Conservation (phyloP, 2,888 invertebrate species). For the Melitaea athalia region DNA sequence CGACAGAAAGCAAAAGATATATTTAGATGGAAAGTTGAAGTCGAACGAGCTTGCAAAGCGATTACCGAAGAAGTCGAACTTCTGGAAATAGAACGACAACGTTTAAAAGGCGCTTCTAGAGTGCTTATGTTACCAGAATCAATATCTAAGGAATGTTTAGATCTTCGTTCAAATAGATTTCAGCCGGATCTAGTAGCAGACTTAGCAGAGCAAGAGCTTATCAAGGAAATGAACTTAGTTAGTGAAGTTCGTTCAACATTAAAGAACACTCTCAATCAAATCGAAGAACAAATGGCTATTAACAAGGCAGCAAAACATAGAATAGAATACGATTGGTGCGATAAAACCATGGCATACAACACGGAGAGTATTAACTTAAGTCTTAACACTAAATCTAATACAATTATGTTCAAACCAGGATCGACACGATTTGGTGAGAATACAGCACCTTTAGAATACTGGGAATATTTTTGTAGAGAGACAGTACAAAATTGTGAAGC, state of each 20-base stretch:
- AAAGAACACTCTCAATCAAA: slow-evolving; percentile 83
- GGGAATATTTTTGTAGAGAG: slow-evolving; percentile 92
- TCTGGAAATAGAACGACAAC: slow-evolving; percentile 85
- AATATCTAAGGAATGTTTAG: slow-evolving; percentile 89
- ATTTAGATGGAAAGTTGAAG: slow-evolving; percentile 88
- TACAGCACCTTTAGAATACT: slow-evolving; percentile 86
- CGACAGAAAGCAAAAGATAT: slow-evolving; percentile 86
- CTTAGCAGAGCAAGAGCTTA: slow-evolving; percentile 88
- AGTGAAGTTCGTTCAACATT: slow-evolving; percentile 85
- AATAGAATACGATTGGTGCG: slow-evolving; percentile 95
- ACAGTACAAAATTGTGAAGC: slow-evolving; percentile 88
- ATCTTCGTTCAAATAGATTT: slow-evolving; percentile 85
- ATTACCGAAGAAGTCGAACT: slow-evolving; percentile 87
- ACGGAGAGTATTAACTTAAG: slow-evolving; percentile 87
- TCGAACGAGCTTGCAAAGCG: slow-evolving; percentile 86
- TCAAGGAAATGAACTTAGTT: slow-evolving; percentile 88
- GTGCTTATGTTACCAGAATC: slow-evolving; percentile 87
- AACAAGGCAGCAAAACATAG: slow-evolving; percentile 91
- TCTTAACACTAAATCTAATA: slow-evolving; percentile 86
- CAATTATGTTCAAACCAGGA: slow-evolving; percentile 90
- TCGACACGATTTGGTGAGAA: slow-evolving; percentile 89
- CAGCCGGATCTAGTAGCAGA: slow-evolving; percentile 89
- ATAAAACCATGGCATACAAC: slow-evolving; percentile 90
- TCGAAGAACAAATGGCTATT: slow-evolving; percentile 86
- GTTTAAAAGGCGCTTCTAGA: slow-evolving; percentile 86